phyloP scores from a whole-genome alignment of 1,140 invertebrate species.

The Lepidurus packardi region DNA sequence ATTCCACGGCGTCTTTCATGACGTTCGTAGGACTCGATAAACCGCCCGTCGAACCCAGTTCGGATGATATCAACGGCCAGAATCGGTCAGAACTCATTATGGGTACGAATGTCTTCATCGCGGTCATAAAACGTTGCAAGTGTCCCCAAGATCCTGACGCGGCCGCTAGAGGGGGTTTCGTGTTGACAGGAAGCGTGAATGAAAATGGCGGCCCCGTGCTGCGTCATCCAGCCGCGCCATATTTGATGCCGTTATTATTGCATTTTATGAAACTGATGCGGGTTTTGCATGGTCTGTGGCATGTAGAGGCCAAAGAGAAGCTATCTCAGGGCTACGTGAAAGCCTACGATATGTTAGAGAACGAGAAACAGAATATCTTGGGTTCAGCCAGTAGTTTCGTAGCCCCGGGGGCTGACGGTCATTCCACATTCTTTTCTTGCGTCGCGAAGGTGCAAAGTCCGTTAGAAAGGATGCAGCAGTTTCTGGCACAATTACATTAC shows the following conservation, averaged over 20 bases:
- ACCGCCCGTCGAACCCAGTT: constrained; percentile 56
- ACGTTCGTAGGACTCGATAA: constrained; percentile 68
- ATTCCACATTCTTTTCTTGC: constrained; percentile 47
- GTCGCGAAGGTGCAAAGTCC: constrained; percentile 51
- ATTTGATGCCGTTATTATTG: constrained; percentile 70
- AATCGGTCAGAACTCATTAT: constrained; percentile 52
- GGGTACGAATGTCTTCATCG: constrained; percentile 67
- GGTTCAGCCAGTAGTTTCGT: constrained; percentile 46
- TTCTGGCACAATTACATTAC: constrained; percentile 63
- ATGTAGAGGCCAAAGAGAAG: constrained; percentile 55
- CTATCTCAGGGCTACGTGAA: constrained; percentile 62
- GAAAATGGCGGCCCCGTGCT: constrained; percentile 69
- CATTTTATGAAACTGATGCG: constrained; percentile 67
- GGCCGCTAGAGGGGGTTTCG: constrained; percentile 71
- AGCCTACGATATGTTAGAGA: constrained; percentile 62
- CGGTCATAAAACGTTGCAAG: constrained; percentile 75
- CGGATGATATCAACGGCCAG: constrained; percentile 55
- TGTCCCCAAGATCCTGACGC: constrained; percentile 66
- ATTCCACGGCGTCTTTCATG: constrained; percentile 61
- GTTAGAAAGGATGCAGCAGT: constrained; percentile 72
- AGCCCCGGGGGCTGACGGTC: constrained; percentile 25
- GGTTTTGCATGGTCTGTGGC: constrained; percentile 72
- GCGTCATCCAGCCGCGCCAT: constrained; percentile 74
- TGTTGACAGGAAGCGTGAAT: constrained; percentile 55
- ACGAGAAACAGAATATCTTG: constrained; percentile 61